Evolutionary conservation across 2,113 vertebrate species (phyloP), one percentile per base, ranked within the genome.

Genomic region (Megaptera novaeangliae): DNA sequence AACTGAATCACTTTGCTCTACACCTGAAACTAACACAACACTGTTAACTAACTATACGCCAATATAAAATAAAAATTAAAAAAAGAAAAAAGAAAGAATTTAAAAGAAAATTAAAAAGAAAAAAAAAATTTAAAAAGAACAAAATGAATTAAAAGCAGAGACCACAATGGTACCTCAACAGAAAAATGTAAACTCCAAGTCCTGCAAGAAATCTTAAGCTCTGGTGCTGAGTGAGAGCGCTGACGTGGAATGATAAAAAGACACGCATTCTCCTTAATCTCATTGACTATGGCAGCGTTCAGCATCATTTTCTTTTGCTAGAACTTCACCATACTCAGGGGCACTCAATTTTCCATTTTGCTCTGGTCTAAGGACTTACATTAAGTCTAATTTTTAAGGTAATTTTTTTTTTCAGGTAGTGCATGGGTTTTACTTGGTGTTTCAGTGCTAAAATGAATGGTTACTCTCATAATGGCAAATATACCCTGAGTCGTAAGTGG

Each of bases 261-360:
- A 3, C 1, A 0, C 5, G 1, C 10, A 0, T 13, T 52, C 44
- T 52, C 78, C 61, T 34, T 69, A 8, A 41, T 25, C n/a, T 18
- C 89, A 12, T 8, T 17, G 77, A 8, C 39, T 10, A 31, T 4
- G 8, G 27, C 4, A 57, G 1, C 1, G 18, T 8, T 23, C 11
- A 34, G 52, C 34, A 27, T 27, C 17, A 2, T 25, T 81, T 75
- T 71, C 31, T 39, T 75, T 21, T 2, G 21, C 57, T 23, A 7
- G 21, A 82, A 59, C 36, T 36, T 59, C 36, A 18, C 44, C 18
- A 8, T 20, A 29, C 10, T 64, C 44, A 25, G 8, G 21, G 25
- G 2, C 20, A 10, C 15, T 27, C 34, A 11, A 12, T 6, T 36
- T 91, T 75, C 86, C 86, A 52, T n/a, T 46, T 20, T 34, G 8